Percentiles rank a stretch among this genome's conserved stretches.
phyloP scores from a whole-genome alignment of 2,113 vertebrate genomes.

The Ictidomys tridecemlineatus region DNA sequence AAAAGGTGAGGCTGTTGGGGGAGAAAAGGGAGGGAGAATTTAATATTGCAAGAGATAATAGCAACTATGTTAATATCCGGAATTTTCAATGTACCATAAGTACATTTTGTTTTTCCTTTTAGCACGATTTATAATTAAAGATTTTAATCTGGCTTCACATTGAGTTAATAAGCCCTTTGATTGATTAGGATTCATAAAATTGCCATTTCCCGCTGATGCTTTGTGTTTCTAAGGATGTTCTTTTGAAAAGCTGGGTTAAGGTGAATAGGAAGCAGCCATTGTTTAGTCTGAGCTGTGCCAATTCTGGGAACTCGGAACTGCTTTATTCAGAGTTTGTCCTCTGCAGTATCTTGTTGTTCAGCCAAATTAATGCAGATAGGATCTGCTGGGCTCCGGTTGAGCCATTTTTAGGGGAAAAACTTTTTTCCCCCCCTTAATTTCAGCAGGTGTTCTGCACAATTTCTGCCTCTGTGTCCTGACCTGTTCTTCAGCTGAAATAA shows the following conservation, averaged over 20 bases:
- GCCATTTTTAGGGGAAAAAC: constrained; percentile 77
- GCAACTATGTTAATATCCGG: constrained; percentile 93
- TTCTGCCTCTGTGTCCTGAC: constrained; percentile 78
- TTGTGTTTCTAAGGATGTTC: constrained; percentile 91
- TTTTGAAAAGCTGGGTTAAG: constrained; percentile 90
- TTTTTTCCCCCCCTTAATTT: constrained; percentile 75
- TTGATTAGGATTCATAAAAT: constrained; percentile 94
- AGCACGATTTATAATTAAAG: constrained; percentile 94
- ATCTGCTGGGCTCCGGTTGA: constrained; percentile 84
- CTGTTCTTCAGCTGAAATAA: constrained; percentile 66
- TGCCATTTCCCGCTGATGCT: constrained; percentile 92
- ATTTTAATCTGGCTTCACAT: constrained; percentile 94
- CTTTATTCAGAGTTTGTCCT: constrained; percentile 87
- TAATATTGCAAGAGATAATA: constrained; percentile 92
- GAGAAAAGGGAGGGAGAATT: constrained; percentile 84
- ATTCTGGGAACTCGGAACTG: constrained; percentile 85
- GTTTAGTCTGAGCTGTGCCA: constrained; percentile 89
- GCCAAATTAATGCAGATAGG: constrained; percentile 87
- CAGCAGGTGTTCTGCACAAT: constrained; percentile 84
- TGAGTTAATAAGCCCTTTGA: constrained; percentile 94
- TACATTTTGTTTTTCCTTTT: constrained; percentile 94
- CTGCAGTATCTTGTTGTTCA: constrained; percentile 86
- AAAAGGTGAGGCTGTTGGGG: constrained; percentile 88
- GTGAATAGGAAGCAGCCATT: constrained; percentile 90
- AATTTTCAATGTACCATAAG: constrained; percentile 92